These are phyloP conservation scores for Mastigias papua DNA, from an alignment of 30 jellyfish, hydroid and myxozoan species.

Conservation along the genomic window DNA sequence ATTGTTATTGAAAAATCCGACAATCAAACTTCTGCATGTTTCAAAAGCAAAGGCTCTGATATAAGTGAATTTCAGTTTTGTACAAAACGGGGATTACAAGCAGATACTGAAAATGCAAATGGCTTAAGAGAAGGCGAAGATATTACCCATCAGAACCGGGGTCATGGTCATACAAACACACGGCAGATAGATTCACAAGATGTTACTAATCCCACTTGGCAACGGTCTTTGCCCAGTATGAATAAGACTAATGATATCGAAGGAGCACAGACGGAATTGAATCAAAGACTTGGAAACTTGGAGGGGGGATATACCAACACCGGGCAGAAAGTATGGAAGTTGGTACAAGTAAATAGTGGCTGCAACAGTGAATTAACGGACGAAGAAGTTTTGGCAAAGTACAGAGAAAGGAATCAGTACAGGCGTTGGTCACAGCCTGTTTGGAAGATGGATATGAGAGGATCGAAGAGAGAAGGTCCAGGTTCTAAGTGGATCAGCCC, in stretches of 20 bases:
- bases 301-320: background rate
- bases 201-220: background rate
- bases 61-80: background rate
- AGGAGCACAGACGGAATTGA: background rate
- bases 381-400: background rate
- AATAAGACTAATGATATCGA: background rate
- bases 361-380: background rate
- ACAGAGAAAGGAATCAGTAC: background rate
- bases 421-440: slow-evolving; percentile 2
- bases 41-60: background rate
- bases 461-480: background rate
- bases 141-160: background rate
- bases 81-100: background rate
- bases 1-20: background rate
- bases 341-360: background rate
- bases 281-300: background rate
- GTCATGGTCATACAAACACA: background rate
- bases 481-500: background rate
- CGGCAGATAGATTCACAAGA: background rate
- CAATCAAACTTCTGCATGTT: background rate
- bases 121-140: background rate
- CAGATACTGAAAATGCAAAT: background rate
- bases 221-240: background rate
- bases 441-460: background rate
- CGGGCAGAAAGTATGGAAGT: background rate